Evolutionary conservation across 2,113 vertebrate genomes (phyloP).

Genomic region (Grammomys dolichurus): DNA sequence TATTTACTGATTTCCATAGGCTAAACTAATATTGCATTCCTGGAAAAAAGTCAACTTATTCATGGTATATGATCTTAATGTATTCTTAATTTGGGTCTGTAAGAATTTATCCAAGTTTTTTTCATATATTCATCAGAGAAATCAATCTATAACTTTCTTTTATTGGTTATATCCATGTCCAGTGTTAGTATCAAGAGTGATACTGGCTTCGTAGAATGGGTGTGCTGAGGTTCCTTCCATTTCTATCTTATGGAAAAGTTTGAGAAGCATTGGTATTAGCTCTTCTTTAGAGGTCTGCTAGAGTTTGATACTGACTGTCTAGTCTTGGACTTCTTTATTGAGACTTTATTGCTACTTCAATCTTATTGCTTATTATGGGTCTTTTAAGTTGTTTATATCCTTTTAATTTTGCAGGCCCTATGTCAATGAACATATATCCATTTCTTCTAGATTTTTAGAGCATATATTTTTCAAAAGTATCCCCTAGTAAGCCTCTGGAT

Average conservation of each 20-base stretch:
- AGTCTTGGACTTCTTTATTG: background rate
- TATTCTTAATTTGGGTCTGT: background rate
- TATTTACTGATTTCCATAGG: background rate
- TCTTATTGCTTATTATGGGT: background rate
- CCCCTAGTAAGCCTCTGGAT: no score
- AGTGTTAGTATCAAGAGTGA: background rate
- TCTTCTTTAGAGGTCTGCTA: background rate
- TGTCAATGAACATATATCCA: no score
- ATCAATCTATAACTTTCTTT: background rate
- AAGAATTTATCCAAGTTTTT: background rate
- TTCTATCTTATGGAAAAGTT: background rate
- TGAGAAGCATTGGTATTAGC: background rate
- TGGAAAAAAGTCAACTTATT: background rate
- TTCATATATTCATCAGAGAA: background rate
- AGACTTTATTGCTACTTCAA: background rate
- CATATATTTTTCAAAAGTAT: no score
- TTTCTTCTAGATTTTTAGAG: no score
- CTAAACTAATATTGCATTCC: background rate
- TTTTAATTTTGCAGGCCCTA: no score
- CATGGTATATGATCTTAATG: background rate
- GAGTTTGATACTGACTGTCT: background rate
- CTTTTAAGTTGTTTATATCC: no score
- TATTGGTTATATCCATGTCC: background rate
- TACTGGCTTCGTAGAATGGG: background rate
- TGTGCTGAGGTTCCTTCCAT: background rate